Percentiles rank a stretch among this genome's conserved stretches.
Evolutionary conservation across 2,113 vertebrate genomes (phyloP).

Genomic region (Coryphaenoides rupestris): DNA sequence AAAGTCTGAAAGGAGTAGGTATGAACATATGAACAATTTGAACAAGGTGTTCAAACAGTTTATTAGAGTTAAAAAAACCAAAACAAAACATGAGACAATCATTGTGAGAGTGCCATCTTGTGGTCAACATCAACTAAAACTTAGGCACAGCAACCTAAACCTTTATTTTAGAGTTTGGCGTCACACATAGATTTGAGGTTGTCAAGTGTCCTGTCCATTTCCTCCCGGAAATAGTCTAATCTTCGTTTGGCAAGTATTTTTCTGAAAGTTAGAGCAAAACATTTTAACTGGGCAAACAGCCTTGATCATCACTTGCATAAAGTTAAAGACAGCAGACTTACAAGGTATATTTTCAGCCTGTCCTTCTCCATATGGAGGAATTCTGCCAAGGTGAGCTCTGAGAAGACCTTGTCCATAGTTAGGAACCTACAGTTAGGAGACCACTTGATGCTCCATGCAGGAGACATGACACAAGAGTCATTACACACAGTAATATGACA

Average conservation of each 20-base stretch:
- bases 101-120: neutral
- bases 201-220: slow-evolving; percentile 46
- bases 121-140: too few relatives aligned
- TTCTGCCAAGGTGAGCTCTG: slow-evolving; percentile 72
- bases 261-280: slow-evolving; percentile 37
- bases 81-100: too few relatives aligned
- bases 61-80: too few relatives aligned
- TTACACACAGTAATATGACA: too few relatives aligned
- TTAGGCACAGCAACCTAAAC: too few relatives aligned
- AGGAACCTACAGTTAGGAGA: slow-evolving; percentile 72
- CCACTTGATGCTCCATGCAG: slow-evolving; percentile 72
- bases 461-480: neutral
- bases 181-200: slow-evolving; percentile 42
- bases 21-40: too few relatives aligned
- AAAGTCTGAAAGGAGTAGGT: too few relatives aligned
- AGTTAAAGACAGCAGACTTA: slow-evolving; percentile 46
- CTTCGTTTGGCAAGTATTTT: slow-evolving; percentile 62
- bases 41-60: too few relatives aligned
- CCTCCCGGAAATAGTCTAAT: slow-evolving; percentile 62
- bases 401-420: slow-evolving; percentile 57
- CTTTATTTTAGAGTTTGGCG: neutral
- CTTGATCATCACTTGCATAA: neutral
- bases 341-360: slow-evolving; percentile 70
- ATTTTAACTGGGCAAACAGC: neutral
- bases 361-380: slow-evolving; percentile 72